phyloP scores from a whole-genome alignment of 2,888 invertebrate genomes.

The Willowsia nigromaculata region DNA sequence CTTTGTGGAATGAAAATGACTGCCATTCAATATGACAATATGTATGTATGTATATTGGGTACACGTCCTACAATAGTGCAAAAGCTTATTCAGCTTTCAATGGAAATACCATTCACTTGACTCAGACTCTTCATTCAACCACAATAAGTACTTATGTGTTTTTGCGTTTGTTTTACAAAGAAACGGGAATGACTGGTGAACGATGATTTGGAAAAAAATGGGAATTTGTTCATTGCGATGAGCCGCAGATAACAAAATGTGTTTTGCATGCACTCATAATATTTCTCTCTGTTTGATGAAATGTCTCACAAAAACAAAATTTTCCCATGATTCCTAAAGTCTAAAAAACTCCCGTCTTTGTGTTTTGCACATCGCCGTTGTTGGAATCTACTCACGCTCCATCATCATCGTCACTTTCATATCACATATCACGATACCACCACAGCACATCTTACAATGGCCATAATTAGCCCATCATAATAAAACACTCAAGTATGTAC shows the following conservation, averaged over 20 bases:
- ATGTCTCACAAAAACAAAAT: constrained; percentile 37
- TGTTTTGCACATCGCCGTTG: neutral
- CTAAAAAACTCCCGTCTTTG: constrained; percentile 4
- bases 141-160: neutral
- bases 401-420: neutral
- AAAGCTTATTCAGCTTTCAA: neutral
- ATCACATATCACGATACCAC: neutral
- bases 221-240: neutral
- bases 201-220: neutral
- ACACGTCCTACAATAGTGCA: neutral
- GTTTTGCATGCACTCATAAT: neutral
- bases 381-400: neutral
- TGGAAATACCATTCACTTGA: constrained; percentile 23
- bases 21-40: neutral
- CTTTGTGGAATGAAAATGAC: neutral
- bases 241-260: neutral
- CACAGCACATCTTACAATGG: neutral
- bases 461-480: constrained; percentile 28
- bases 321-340: constrained; percentile 21
- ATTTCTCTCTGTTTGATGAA: neutral
- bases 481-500: neutral
- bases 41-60: neutral
- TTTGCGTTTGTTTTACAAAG: neutral
- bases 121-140: neutral
- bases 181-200: neutral